Conservation (phyloP, 64 coral and sea anemone species). For the Pachyseris speciosa region DNA sequence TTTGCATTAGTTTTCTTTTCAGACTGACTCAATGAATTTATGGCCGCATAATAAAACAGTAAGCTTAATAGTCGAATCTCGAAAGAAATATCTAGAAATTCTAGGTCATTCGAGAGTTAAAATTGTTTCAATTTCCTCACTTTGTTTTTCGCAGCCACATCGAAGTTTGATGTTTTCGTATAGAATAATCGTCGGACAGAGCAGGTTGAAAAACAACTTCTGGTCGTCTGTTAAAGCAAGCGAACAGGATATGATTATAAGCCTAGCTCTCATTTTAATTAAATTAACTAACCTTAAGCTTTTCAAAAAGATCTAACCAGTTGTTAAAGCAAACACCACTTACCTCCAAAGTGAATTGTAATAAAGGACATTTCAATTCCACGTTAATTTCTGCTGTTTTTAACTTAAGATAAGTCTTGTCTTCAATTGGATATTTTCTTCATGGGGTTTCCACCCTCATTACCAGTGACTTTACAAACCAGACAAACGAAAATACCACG, state of each 20-base stretch:
- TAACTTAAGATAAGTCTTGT: background rate
- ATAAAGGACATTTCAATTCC: conserved; percentile 27
- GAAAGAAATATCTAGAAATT: too few relatives aligned
- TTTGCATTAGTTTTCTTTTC: too few relatives aligned
- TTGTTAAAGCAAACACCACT: background rate
- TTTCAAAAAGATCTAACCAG: too few relatives aligned
- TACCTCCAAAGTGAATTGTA: conserved; percentile 46
- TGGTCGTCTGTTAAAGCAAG: conserved; percentile 33
- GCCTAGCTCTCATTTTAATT: background rate
- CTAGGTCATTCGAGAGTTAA: too few relatives aligned
- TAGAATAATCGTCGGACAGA: conserved; percentile 34
- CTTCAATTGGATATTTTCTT: too few relatives aligned
- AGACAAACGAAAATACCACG: too few relatives aligned
- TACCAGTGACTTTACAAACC: too few relatives aligned
- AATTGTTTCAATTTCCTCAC: background rate
- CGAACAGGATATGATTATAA: background rate
- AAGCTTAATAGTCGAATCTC: too few relatives aligned
- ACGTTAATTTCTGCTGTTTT: background rate
- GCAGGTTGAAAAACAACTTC: conserved; percentile 46
- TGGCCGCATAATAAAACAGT: too few relatives aligned
- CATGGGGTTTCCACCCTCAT: too few relatives aligned
- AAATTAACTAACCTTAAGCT: too few relatives aligned
- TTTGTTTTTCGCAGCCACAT: conserved; percentile 34
- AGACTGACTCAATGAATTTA: too few relatives aligned
- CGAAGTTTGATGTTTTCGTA: conserved; percentile 66